Evolutionary conservation across 2,888 invertebrate species (phyloP).

Genomic region (Apotomis turbidana): DNA sequence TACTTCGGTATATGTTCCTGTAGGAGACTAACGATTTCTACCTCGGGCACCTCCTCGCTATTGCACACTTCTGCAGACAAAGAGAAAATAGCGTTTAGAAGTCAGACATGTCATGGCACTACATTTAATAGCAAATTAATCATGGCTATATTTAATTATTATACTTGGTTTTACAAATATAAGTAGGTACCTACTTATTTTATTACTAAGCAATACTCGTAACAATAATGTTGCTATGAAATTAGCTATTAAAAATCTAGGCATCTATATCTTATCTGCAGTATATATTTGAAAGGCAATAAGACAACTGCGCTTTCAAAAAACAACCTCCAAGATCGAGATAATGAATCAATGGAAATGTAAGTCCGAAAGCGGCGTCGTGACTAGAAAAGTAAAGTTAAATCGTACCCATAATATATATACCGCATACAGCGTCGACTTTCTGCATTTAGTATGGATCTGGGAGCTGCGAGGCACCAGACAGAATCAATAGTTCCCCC

Average conservation of each 20-base stretch:
- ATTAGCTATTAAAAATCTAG: constrained; percentile 6
- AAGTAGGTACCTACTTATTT: too few species aligned
- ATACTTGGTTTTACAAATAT: too few species aligned
- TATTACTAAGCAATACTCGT: too few species aligned
- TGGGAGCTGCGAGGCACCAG: constrained; percentile 54
- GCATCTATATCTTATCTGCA: neutral
- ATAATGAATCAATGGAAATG: constrained; percentile 62
- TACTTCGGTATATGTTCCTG: constrained; percentile 98
- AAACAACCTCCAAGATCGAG: constrained; percentile 53
- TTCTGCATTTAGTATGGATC: constrained; percentile 67
- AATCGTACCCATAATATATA: constrained; percentile 50
- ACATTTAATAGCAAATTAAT: too few species aligned
- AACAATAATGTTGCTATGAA: neutral
- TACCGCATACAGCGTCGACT: constrained; percentile 58
- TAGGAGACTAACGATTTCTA: constrained; percentile 96
- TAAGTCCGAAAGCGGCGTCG: constrained; percentile 63
- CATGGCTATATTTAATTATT: too few species aligned
- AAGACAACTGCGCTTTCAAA: constrained; percentile 21
- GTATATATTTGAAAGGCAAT: constrained; percentile 15
- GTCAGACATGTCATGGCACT: neutral
- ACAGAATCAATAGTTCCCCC: constrained; percentile 76
- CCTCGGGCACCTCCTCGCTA: constrained; percentile 96
- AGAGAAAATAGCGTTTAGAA: constrained; percentile 46
- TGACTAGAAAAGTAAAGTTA: constrained; percentile 63
- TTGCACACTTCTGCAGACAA: constrained; percentile 93